These are phyloP conservation scores for Bombyx mandarina DNA, from an alignment of 1,140 invertebrate genomes.

Conservation along the genomic window DNA sequence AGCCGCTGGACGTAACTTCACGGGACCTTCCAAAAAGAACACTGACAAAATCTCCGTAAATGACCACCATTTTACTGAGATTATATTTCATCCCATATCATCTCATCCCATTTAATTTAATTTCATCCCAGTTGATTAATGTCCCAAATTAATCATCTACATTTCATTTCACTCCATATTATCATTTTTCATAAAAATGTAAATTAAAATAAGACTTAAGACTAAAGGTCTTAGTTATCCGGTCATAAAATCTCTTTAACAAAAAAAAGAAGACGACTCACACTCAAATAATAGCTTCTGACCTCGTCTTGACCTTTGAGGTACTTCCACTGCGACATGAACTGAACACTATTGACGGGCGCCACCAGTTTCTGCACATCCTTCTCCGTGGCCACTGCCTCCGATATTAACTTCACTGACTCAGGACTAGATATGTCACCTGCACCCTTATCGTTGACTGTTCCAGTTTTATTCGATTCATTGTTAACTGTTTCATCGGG, in stretches of 20 bases:
- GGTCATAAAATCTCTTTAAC: not conserved
- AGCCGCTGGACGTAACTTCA: too few relatives aligned
- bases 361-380: constrained; percentile 36
- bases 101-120: too few relatives aligned
- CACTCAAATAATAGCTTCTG: constrained; percentile 52
- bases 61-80: too few relatives aligned
- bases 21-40: too few relatives aligned
- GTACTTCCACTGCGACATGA: constrained; percentile 71
- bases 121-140: too few relatives aligned
- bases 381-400: constrained; percentile 19
- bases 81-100: too few relatives aligned
- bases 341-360: constrained; percentile 73
- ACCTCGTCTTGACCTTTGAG: constrained; percentile 36
- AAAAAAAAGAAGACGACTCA: constrained; percentile 24
- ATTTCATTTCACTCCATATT: too few relatives aligned
- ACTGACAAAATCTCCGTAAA: too few relatives aligned
- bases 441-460: constrained; percentile 4
- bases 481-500: constrained; percentile 33
- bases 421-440: constrained; percentile 12
- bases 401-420: constrained; percentile 19
- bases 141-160: too few relatives aligned
- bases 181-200: too few relatives aligned
- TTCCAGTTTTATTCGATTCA: constrained; percentile 18
- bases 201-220: too few relatives aligned
- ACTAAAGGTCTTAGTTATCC: too few relatives aligned